Base-by-base conservation (phyloP, 2,888 invertebrate genomes). In the Omphaloscelis lunosa region DNA sequence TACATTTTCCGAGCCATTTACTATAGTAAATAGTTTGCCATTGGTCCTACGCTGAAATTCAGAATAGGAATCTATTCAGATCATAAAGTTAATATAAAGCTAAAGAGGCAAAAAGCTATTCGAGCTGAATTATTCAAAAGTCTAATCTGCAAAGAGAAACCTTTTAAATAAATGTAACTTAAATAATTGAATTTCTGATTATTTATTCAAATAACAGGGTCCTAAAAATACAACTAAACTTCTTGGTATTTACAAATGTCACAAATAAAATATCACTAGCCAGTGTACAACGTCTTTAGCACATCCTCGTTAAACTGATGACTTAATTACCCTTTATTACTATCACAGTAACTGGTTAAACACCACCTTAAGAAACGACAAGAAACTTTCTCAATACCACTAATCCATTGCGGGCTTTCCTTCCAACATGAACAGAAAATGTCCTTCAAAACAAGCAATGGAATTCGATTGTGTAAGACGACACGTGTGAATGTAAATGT, bases 261-360 rank as follows among this genome's bases (percentile, higher is more conserved):
- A 74, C 1, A 48, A 51, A 66, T 67, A 9, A 72, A 72, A 45
- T 70, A 68, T 41, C 39, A 65, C 58, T 59, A 80, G 53, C 66
- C 48, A 80, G 59, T 67, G 9, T 29, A 61, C 58, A 69, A 7
- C 41, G 15, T 72, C 69, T 67, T 82, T 66, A 82, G 27, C 61
- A 72, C 63, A 73, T 73, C 48, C 71, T 79, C 62, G 69, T 79
- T 76, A 86, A 59, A 56, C 69, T 65, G 70, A 83, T 75, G 77
- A 80, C 75, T 86, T 86, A 80, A 85, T 85, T 63, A 78, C 72
- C 59, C 68, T 77, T 84, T 72, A 85, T 75, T 77, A 75, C 58
- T 66, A 75, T 77, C 45, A 77, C 62, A 85, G 75, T 41, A 68
- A 83, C 67, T 48, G 27, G 62, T 70, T 59, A 61, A 63, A 61